phyloP scores from a whole-genome alignment of 2,888 invertebrate genomes.

The Mesorhabditis spiculigera region DNA sequence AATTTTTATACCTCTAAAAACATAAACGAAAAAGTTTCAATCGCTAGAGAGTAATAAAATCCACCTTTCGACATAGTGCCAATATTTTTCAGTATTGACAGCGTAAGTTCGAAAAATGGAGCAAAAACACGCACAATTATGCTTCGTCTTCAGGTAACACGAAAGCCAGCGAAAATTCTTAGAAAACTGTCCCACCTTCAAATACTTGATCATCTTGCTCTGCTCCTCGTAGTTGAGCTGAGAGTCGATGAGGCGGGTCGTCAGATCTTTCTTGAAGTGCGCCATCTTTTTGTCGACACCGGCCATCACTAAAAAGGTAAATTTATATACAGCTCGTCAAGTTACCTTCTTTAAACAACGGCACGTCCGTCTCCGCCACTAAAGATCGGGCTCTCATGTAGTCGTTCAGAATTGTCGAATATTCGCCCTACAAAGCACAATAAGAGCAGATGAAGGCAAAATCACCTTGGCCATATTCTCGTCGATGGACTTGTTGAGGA shows the following conservation, averaged over 20 bases:
- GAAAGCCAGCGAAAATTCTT: not conserved
- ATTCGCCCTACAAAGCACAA: conserved; percentile 72
- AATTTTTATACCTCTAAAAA: too few species aligned
- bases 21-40: too few species aligned
- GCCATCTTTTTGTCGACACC: conserved; percentile 87
- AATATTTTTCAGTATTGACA: too few species aligned
- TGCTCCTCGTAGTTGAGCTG: conserved; percentile 90
- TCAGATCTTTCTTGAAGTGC: conserved; percentile 76
- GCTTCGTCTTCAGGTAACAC: not conserved
- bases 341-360: conserved; percentile 56
- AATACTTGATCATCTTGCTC: conserved; percentile 80
- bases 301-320: conserved; percentile 68
- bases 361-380: conserved; percentile 74
- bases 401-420: conserved; percentile 93
- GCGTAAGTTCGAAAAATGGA: not conserved
- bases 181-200: conserved; percentile 29
- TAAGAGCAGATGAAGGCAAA: not conserved
- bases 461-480: conserved; percentile 77
- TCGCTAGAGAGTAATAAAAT: too few species aligned
- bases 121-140: not conserved
- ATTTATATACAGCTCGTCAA: conserved; percentile 8
- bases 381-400: conserved; percentile 91
- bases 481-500: conserved; percentile 88
- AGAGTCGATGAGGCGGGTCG: conserved; percentile 80
- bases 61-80: too few species aligned